phyloP scores from a whole-genome alignment of 2,797 vertebrate genomes.

The Poecilia gillii region DNA sequence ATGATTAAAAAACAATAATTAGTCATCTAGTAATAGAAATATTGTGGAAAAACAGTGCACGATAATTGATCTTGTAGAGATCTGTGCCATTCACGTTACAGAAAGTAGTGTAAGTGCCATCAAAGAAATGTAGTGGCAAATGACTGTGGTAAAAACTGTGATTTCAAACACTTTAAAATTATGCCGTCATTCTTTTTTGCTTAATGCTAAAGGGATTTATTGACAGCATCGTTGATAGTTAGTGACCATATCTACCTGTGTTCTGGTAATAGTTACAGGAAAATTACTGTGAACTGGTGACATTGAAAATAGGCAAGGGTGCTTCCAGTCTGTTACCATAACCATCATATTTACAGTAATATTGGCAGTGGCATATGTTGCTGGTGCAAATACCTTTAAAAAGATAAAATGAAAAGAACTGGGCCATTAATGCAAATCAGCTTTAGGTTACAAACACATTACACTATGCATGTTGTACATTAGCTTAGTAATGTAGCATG shows the following conservation, averaged over 20 bases:
- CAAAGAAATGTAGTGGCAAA: not conserved
- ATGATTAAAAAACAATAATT: not conserved
- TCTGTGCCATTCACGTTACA: not conserved
- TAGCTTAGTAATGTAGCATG: not conserved
- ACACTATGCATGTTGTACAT: not conserved
- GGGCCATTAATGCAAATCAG: not conserved
- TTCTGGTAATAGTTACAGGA: not conserved
- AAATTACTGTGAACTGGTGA: not conserved
- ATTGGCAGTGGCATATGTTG: not conserved
- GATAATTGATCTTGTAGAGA: not conserved
- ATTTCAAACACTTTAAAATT: not conserved
- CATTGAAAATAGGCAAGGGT: not conserved
- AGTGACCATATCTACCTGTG: not conserved
- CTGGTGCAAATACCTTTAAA: not conserved
- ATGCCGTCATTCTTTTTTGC: not conserved
- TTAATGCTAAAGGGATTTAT: not conserved
- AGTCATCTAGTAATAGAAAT: not conserved
- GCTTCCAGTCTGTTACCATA: not conserved
- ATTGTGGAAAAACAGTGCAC: not conserved
- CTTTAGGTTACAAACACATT: not conserved
- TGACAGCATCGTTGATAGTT: not conserved
- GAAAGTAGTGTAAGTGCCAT: not conserved
- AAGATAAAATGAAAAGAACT: not conserved
- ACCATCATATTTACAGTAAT: not conserved
- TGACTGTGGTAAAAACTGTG: no score